phyloP scores from a whole-genome alignment of 2,797 vertebrate species.

The Echeneis naucrates region DNA sequence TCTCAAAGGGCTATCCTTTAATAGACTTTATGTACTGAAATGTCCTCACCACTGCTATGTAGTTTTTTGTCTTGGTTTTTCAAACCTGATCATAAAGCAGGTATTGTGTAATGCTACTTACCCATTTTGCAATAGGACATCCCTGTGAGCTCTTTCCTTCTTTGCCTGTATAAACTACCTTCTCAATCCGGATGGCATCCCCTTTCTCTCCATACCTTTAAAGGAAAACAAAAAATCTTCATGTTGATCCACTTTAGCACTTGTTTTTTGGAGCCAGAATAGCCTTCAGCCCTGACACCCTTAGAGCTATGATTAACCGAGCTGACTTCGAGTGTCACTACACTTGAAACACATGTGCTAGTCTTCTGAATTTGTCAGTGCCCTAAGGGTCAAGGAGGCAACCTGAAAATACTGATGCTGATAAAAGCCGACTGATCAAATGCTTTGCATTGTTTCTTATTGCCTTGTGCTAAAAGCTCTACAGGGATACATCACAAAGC shows the following conservation, averaged over 20 bases:
- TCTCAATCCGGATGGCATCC: constrained; percentile 95
- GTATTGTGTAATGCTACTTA: constrained; percentile 79
- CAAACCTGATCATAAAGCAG: constrained; percentile 11
- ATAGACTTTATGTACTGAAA: background rate
- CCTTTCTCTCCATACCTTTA: constrained; percentile 95
- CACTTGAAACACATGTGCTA: constrained; percentile 5
- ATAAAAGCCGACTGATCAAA: constrained; percentile 10
- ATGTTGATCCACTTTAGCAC: background rate
- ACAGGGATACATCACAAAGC: background rate
- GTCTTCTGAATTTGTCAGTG: background rate
- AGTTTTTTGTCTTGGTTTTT: too few relatives aligned
- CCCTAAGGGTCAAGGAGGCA: background rate
- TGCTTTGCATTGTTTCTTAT: background rate
- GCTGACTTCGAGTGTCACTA: constrained; percentile 1
- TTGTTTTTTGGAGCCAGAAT: background rate
- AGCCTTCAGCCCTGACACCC: background rate
- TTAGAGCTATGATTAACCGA: background rate
- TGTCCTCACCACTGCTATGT: background rate
- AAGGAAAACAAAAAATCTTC: constrained; percentile 17
- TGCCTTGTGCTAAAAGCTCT: constrained; percentile 1
- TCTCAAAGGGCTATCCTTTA: too few relatives aligned
- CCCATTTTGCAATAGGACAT: constrained; percentile 99
- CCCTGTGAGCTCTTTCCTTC: constrained; percentile 98
- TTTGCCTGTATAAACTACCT: constrained; percentile 94
- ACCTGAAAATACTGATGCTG: background rate